Evolutionary conservation across 2,113 vertebrate genomes (phyloP), one percentile per base, ranked within the genome.

Genomic region (Mohoua ochrocephala): DNA sequence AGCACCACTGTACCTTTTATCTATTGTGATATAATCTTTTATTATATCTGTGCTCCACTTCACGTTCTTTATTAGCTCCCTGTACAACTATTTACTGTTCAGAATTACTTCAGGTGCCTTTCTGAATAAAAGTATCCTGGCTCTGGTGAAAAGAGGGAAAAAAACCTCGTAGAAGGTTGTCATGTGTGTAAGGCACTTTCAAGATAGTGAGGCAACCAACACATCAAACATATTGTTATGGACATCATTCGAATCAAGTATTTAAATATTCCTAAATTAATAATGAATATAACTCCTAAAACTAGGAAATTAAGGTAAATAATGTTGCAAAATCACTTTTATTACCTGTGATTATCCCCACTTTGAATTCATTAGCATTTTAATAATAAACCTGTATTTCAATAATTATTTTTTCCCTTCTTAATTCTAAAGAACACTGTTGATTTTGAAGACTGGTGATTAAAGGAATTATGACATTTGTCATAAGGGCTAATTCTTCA

Each of bases 71-170:
- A 89, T 93, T 95, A 87, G 45, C 65, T 95, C 54, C 20, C 53
- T 88, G 33, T 67, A 77, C 59, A 93, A 86, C 61, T 95, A 45
- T 96, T 97, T 95, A 82, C 63, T 80, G 28, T 76, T 93, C 74
- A 65, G 49, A 89, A 87, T 92, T 91, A 84, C 57, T 89, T 79
- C 37, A 83, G 45, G 26, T 82, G 18, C 14, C 31, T 85, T 91
- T 91, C 53, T 87, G 45, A 82, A 71, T 76, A 67, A 26, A 89
- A 94, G 67, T 56, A 85, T 71, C 22, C 37, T 49, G 21, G 19
- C 26, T 87, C 0, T 84, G 59, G 84, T 57, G 4, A 74, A 83
- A 81, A 74, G 35, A 45, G 24, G 8, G 22, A 70, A 50, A 31
- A 56, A 68, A 11, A 9, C 4, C 31, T 75, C 39, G 30, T 24